A percentile compares a stretch with the other conserved stretches of the same genome.
Evolutionary conservation across 2,113 vertebrate genomes (phyloP).

Genomic region (Origma solitaria): DNA sequence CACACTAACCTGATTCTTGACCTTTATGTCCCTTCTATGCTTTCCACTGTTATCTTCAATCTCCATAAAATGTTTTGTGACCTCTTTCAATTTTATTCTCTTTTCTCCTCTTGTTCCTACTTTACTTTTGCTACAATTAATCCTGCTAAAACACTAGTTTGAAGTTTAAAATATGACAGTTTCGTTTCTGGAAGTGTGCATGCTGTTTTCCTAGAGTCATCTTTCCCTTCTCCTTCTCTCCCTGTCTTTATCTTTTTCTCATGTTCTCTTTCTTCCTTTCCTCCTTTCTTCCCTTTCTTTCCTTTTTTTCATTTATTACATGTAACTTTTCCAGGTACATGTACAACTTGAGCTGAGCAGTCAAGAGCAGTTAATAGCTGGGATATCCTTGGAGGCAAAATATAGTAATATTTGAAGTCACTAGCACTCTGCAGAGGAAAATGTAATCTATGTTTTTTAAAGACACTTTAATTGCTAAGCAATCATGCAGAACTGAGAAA

Average conservation of each 20-base stretch:
- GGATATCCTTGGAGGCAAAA: constrained; percentile 12
- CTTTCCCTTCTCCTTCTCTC: not conserved
- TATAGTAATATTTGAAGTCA: not conserved
- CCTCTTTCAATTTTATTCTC: not conserved
- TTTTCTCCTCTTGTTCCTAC: not conserved
- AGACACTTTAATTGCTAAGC: constrained; percentile 31
- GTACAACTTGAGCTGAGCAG: not conserved
- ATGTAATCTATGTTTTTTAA: constrained; percentile 26
- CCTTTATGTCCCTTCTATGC: not conserved
- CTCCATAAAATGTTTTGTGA: not conserved
- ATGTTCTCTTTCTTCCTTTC: not conserved
- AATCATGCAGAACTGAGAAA: constrained; percentile 46
- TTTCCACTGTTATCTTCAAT: not conserved
- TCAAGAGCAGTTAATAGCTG: not conserved
- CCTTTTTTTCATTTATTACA: not conserved
- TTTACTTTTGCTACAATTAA: not conserved
- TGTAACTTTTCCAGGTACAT: not conserved
- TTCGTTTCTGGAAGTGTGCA: not conserved
- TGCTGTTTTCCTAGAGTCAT: not conserved
- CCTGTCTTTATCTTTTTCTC: not conserved
- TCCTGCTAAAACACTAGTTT: not conserved
- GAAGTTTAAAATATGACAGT: not conserved
- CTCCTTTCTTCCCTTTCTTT: not conserved
- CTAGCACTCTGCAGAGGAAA: not conserved
- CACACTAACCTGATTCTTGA: not conserved